Evolutionary conservation across 2,888 invertebrate genomes (phyloP).

Genomic region (Euplagia quadripunctaria): DNA sequence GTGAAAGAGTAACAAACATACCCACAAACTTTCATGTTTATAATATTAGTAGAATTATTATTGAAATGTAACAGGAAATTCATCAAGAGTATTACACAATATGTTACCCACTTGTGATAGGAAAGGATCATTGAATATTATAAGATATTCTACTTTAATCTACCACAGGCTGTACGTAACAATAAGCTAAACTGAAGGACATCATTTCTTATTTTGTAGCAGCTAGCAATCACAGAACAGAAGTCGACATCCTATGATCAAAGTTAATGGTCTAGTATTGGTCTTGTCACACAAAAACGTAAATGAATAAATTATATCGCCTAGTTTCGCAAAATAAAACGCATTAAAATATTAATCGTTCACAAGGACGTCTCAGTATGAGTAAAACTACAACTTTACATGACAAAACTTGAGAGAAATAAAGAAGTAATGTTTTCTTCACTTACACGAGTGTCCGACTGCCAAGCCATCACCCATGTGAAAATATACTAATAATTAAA

Average conservation of each 20-base stretch:
- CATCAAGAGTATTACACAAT: slow-evolving; percentile 17
- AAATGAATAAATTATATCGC: slow-evolving; percentile 60
- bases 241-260: slow-evolving; percentile 38
- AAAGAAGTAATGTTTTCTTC: slow-evolving; percentile 43
- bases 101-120: neutral
- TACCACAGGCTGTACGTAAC: slow-evolving; percentile 27
- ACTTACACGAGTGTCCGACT: slow-evolving; percentile 86
- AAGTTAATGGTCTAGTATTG: slow-evolving; percentile 32
- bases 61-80: neutral
- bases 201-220: slow-evolving; percentile 62
- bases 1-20: too few species aligned
- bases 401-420: slow-evolving; percentile 31
- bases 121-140: slow-evolving; percentile 7
- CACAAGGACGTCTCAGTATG: slow-evolving; percentile 73
- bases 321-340: slow-evolving; percentile 65
- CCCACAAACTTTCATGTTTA: too few species aligned
- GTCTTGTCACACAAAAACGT: slow-evolving; percentile 49
- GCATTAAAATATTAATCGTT: slow-evolving; percentile 75
- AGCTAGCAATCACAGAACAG: slow-evolving; percentile 45
- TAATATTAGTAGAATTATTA: too few species aligned
- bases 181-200: slow-evolving; percentile 53
- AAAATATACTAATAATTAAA: slow-evolving; percentile 80
- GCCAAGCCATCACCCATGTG: slow-evolving; percentile 88
- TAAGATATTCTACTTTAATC: slow-evolving; percentile 13
- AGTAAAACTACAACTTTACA: slow-evolving; percentile 34